Evolutionary conservation across 2,113 vertebrate species (phyloP).

Genomic region (Plotosus lineatus): DNA sequence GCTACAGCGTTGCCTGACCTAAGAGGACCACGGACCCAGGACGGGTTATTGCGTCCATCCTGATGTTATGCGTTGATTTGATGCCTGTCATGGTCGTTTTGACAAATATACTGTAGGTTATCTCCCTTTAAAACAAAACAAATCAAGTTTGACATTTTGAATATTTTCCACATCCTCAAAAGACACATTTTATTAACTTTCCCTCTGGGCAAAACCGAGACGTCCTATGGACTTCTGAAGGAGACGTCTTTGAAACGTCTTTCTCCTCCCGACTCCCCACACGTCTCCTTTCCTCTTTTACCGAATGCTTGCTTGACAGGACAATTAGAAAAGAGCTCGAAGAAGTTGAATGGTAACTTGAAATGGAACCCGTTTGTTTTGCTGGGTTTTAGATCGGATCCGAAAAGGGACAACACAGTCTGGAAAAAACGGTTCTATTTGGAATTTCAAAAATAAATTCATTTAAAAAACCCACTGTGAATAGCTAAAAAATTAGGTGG

Average conservation of each 20-base stretch:
- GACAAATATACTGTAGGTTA: too few relatives aligned
- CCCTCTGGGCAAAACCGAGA: constrained; percentile 14
- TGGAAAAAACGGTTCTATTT: not conserved
- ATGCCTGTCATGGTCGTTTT: not conserved
- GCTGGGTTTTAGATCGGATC: not conserved
- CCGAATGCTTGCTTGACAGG: not conserved
- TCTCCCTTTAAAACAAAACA: not conserved
- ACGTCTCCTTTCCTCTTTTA: not conserved
- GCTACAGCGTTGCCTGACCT: not conserved
- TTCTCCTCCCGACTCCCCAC: not conserved
- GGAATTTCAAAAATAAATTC: too few relatives aligned
- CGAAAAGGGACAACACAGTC: not conserved
- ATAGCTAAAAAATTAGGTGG: too few relatives aligned
- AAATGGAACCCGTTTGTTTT: not conserved
- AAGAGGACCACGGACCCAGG: not conserved
- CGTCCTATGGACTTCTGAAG: not conserved
- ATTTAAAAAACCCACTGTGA: too few relatives aligned
- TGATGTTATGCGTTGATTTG: not conserved
- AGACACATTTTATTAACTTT: not conserved
- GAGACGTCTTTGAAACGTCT: constrained; percentile 3
- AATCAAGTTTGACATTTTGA: constrained; percentile 6
- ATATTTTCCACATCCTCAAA: not conserved
- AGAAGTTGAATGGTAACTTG: not conserved
- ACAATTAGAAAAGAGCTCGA: not conserved
- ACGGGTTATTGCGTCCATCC: not conserved